Evolutionary conservation across 2,888 invertebrate species (phyloP).

Genomic region (Drosophila vallismaia): DNA sequence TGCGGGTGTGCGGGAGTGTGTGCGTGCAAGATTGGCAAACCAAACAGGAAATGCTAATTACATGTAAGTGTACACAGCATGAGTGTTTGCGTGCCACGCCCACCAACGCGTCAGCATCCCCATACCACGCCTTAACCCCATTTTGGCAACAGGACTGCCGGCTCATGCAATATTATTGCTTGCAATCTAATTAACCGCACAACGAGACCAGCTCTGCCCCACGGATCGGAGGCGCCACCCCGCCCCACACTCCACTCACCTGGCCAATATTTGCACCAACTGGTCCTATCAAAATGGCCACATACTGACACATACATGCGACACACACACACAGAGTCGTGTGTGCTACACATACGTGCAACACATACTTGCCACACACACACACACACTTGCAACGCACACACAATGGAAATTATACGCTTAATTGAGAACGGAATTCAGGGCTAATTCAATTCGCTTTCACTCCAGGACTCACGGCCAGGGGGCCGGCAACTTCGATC

Average conservation of each 20-base stretch:
- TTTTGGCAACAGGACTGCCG: conserved; percentile 25
- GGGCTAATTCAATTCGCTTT: conserved; percentile 66
- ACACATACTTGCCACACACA: conserved; percentile 5
- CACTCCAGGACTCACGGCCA: conserved; percentile 2
- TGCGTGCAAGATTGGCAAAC: conserved; percentile 30
- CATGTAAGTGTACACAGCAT: conserved; percentile 54
- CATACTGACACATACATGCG: not conserved
- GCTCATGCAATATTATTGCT: conserved; percentile 67
- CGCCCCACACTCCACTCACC: conserved; percentile 4
- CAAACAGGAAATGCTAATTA: conserved; percentile 71
- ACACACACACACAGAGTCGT: not conserved
- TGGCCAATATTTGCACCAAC: conserved; percentile 45
- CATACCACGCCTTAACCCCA: conserved; percentile 5
- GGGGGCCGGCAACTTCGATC: not conserved
- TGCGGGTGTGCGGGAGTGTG: conserved; percentile 2
- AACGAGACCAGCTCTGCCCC: conserved; percentile 15
- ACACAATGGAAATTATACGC: conserved; percentile 54
- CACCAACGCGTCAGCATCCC: too few species aligned
- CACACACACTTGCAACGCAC: not conserved
- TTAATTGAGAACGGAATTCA: conserved; percentile 70
- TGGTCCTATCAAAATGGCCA: conserved; percentile 28
- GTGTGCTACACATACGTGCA: not conserved
- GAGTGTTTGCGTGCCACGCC: conserved; percentile 41
- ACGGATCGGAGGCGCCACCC: not conserved
- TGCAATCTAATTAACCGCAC: conserved; percentile 70